These are phyloP conservation scores for Drosophila hawaiiensis DNA, from an alignment of 2,888 invertebrate genomes.

Conservation along the genomic window DNA sequence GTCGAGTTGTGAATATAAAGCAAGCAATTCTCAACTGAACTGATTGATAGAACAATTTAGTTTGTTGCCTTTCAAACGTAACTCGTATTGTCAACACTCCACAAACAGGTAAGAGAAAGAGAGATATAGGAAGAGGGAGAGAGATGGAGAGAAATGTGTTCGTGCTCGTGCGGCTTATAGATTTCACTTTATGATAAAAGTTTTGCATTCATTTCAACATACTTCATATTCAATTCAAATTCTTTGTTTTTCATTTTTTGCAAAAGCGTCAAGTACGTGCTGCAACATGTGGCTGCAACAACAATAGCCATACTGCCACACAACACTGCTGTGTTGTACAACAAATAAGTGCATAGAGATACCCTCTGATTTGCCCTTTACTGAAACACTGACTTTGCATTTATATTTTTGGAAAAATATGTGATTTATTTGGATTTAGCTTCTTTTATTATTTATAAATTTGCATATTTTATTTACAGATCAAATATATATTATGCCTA, in stretches of 20 bases:
- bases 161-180: conserved; percentile 60
- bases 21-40: neutral
- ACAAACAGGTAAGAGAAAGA: neutral
- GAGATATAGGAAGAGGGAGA: neutral
- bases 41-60: neutral
- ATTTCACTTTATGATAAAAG: conserved; percentile 74
- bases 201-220: conserved; percentile 69
- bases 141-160: conserved; percentile 7
- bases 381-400: neutral
- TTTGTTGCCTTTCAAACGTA: neutral
- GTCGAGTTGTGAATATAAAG: neutral
- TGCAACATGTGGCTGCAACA: conserved; percentile 53
- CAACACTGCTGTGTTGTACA: conserved; percentile 5
- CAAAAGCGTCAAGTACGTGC: conserved; percentile 63
- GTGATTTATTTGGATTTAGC: too few relatives aligned
- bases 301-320: conserved; percentile 39
- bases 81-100: conserved; percentile 4
- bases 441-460: neutral
- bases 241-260: conserved; percentile 49
- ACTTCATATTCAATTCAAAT: conserved; percentile 75
- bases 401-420: neutral
- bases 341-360: neutral
- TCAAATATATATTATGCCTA: neutral
- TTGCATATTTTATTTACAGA: neutral
- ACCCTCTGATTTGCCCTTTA: conserved; percentile 7